Conservation (phyloP, 2,113 vertebrate species). For the Capreolus pygargus region DNA sequence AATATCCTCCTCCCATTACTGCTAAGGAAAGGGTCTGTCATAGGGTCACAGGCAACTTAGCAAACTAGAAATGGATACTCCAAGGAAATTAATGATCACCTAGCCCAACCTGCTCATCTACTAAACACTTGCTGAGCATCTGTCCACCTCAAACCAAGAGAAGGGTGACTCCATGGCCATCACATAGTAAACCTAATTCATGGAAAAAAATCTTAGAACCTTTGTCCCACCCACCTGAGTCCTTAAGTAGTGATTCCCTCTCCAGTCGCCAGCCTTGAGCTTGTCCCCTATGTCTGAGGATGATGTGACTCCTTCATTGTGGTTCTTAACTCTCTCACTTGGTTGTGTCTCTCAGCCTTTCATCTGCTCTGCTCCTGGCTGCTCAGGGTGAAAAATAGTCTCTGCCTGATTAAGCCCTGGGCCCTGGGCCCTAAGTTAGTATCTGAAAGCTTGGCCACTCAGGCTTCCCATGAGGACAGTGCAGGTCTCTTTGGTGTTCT, state of each 20-base stretch:
- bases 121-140: neutral
- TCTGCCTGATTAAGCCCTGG: neutral
- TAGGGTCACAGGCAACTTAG: neutral
- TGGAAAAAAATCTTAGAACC: neutral
- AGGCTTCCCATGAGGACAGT: neutral
- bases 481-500: no score
- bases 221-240: neutral
- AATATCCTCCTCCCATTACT: no score
- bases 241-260: neutral
- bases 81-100: rapidly evolving
- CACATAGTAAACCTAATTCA: neutral
- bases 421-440: neutral
- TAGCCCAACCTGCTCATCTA: neutral
- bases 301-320: neutral
- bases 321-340: neutral
- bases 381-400: neutral
- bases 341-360: neutral
- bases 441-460: neutral
- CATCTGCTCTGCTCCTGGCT: neutral
- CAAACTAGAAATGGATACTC: neutral
- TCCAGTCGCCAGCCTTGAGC: neutral
- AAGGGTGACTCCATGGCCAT: rapidly evolving
- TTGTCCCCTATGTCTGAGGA: neutral
- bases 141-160: neutral
- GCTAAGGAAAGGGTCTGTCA: no score